Evolutionary conservation across 2,113 vertebrate genomes (phyloP), one percentile per base, ranked within the genome.

Genomic region (Mirza zaza): DNA sequence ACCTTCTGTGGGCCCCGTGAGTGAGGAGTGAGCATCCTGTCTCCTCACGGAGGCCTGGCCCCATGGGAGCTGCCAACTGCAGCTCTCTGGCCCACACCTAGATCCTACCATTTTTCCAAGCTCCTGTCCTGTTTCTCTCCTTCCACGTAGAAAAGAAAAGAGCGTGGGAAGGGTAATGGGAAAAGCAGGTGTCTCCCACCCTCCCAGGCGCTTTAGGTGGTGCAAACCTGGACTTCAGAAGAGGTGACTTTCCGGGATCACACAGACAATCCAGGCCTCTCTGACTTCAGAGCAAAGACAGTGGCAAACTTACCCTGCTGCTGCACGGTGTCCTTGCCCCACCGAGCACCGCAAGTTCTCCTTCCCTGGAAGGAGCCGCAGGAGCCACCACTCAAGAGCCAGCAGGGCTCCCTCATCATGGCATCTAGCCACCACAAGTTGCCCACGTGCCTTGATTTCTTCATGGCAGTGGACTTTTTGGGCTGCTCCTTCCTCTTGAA

Each of bases 401-500:
- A 50, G 70, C 32, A 3, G 36, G 5, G 8, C 36, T 8, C 18
- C 57, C 55, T 34, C 6, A 0, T 39, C 10, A 0, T 34, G 48
- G 25, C 32, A 3, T 29, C 39, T 15, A 10, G 3, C 63, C 29
- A 13, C 29, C 8, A 29, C 29, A 7, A 6, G 11, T 15, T 14
- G 10, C 52, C 12, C 71, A 4, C 4, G 4, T 6, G 45, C n/a
- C n/a, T 5, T 32, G 42, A 10, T 11, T 61, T 92, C 32, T 18
- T n/a, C 7, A 2, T 14, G 39, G 3, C 5, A 1, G 3, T 3
- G 32, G 65, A 2, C n/a, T 4, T 3, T 25, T 8, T 18, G 17
- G 63, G 29, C 45, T 20, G 6, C 20, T 73, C 21, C 21, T 17
- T 90, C 39, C n/a, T 67, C 68, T 13, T 27, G 70, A 90, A 61